phyloP scores from a whole-genome alignment of 2,797 vertebrate species.

The Chiroxiphia lanceolata region DNA sequence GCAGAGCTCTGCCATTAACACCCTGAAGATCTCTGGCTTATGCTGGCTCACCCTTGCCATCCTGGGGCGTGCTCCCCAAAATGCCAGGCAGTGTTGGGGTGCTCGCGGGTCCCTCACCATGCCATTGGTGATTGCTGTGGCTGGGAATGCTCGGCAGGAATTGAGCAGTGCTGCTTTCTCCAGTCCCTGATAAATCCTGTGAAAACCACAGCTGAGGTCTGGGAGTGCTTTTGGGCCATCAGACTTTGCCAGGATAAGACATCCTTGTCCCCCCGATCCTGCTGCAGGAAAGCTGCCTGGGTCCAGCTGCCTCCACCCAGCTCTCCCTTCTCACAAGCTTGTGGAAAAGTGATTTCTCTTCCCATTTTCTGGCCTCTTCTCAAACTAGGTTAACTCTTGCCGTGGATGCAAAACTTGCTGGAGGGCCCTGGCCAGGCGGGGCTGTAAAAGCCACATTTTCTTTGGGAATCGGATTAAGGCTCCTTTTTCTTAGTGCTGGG shows the following conservation, averaged over 20 bases:
- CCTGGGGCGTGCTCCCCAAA: rapidly evolving
- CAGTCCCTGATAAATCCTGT: not conserved
- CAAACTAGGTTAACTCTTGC: not conserved
- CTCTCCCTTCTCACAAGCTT: not conserved
- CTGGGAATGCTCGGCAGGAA: rapidly evolving
- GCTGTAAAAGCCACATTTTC: slow-evolving; percentile 44
- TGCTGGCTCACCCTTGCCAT: not conserved
- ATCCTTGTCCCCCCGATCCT: rapidly evolving
- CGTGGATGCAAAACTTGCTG: not conserved
- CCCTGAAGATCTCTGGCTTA: rapidly evolving
- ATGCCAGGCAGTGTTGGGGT: not conserved
- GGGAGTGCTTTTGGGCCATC: not conserved
- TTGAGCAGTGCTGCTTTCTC: not conserved
- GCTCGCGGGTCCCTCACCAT: not conserved
- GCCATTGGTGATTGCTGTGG: rapidly evolving
- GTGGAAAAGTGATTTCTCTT: not conserved
- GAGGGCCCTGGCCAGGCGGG: not conserved
- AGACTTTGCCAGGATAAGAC: not conserved
- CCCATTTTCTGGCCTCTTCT: not conserved
- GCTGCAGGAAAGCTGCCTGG: not conserved
- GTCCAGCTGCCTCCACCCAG: rapidly evolving
- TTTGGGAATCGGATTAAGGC: slow-evolving; percentile 56
- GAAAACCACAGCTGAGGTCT: rapidly evolving
- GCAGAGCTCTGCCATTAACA: not conserved
- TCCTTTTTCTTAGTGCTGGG: not conserved